Evolutionary conservation across 1,140 invertebrate genomes (phyloP).

Genomic region (Papilio glaucus): DNA sequence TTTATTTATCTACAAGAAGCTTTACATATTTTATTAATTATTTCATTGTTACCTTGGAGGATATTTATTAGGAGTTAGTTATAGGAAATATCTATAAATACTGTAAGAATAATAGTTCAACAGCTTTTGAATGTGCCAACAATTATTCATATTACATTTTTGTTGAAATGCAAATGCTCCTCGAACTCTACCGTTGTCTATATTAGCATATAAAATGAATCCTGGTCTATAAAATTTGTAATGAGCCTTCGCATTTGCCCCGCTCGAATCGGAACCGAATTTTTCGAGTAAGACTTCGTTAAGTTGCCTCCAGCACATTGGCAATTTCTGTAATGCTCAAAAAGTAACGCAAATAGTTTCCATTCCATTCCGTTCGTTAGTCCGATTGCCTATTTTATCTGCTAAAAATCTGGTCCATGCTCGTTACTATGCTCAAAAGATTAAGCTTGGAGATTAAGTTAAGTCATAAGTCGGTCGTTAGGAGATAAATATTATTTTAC

Average conservation of each 20-base stretch:
- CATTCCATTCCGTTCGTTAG: slow-evolving; percentile 9
- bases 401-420: slow-evolving; percentile 15
- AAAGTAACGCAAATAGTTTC: slow-evolving; percentile 31
- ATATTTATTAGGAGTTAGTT: too few relatives aligned
- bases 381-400: slow-evolving; percentile 1
- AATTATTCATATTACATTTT: not conserved
- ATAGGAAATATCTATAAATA: too few relatives aligned
- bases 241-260: slow-evolving; percentile 15
- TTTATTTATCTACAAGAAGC: too few relatives aligned
- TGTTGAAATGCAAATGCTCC: slow-evolving; percentile 16
- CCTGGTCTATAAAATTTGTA: slow-evolving; percentile 25
- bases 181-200: slow-evolving; percentile 1
- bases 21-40: too few relatives aligned
- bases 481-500: not conserved
- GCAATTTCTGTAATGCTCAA: slow-evolving; percentile 30
- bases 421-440: slow-evolving; percentile 19
- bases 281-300: slow-evolving; percentile 19
- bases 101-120: not conserved
- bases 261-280: slow-evolving; percentile 20
- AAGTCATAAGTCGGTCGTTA: not conserved
- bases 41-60: too few relatives aligned
- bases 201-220: slow-evolving; percentile 25
- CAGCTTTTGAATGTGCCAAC: not conserved
- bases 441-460: not conserved
- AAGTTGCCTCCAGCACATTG: slow-evolving; percentile 14